Base-by-base conservation (phyloP, 2,888 invertebrate species). In the Amphipyra tragopoginis region DNA sequence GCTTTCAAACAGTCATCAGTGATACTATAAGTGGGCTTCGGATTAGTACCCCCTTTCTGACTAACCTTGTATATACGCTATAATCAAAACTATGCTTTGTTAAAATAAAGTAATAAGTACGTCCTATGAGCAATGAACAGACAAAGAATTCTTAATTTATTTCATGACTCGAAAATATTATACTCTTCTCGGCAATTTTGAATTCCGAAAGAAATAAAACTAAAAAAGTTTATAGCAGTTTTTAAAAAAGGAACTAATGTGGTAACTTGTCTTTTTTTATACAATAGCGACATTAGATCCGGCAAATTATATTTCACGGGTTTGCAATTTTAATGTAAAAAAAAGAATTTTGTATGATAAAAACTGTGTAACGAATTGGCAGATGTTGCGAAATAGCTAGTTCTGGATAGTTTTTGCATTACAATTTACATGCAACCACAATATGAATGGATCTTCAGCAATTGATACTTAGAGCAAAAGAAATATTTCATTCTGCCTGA, bases 251-350 rank as follows among this genome's bases (percentile, higher is more conserved):
- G 59, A 50, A 69, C 58, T 42, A 48, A 58, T 62, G n/a, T 60
- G 49, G 65, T 72, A 69, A 65, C 45, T 72, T 60, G 38, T 53
- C 43, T 72, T 62, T 75, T n/a, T 77, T 77, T 50, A n/a, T 48
- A 58, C 55, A 66, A 67, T 49, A 71, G 54, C 56, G 45, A 67
- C 9, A 75, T 74, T 72, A 64, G 76, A 64, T 67, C 45, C 74
- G 77, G 65, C 52, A 77, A 76, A 74, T 76, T 65, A 72, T 72
- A 71, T 78, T 79, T 68, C 74, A 78, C 74, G 77, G 74, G 38
- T 74, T 55, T 72, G 63, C 64, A 74, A 45, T 66, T 76, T 73
- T 79, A 67, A 39, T 42, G 40, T 29, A 11, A 59, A 58, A 72
- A 59, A 44, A 49, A 51, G 13, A 36, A 52, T 48, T 42, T 56